Base-by-base conservation (phyloP, 2,888 invertebrate genomes). In the Cataglyphis livida region DNA sequence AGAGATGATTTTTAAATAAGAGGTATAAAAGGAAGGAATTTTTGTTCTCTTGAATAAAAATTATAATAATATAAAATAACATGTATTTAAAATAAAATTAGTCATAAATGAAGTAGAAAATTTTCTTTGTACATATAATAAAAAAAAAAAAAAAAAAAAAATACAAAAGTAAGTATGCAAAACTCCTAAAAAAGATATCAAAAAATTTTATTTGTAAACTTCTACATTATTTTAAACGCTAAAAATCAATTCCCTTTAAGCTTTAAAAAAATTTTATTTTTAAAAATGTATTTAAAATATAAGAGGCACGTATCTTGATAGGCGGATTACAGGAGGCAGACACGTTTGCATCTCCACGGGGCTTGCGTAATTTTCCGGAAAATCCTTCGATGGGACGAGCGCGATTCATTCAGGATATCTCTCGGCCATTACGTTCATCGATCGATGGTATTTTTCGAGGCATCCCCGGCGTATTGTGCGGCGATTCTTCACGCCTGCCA, bases 401-500 rank as follows among this genome's bases (percentile, higher is more conserved):
- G 65, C 91, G 92, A 92, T 91, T 93, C 92, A 93, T 92, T 66
- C 92, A 91, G 88, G 86, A 90, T 92, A 51, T 28, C 66, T 28
- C 66, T 57, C 86, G 89, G 85, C 88, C 90, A 92, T 92, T 92
- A 93, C 91, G 90, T 89, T 87, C 35, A 6, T 35, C 90, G 92
- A 92, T 92, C 91, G 91, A 91, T 35, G 89, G 90, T 91, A 92
- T 92, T 91, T 91, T 90, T 84, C 81, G 89, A 68, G 79, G 88
- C 51, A 51, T 66, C 15, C 66, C 25, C n/a, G n/a, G 18, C 84
- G 89, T 88, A 92, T 93, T 93, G 92, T 93, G 87, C 90, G 84
- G 51, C n/a, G 85, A 93, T 93, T 92, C 88, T 92, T 91, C 92
- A 93, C 92, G 93, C 91, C 92, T 93, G 93, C 91, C 93, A 93